Percentiles rank a stretch among this genome's conserved stretches.
Evolutionary conservation across 1,140 invertebrate genomes (phyloP).

Genomic region (Aleiodes sp.): DNA sequence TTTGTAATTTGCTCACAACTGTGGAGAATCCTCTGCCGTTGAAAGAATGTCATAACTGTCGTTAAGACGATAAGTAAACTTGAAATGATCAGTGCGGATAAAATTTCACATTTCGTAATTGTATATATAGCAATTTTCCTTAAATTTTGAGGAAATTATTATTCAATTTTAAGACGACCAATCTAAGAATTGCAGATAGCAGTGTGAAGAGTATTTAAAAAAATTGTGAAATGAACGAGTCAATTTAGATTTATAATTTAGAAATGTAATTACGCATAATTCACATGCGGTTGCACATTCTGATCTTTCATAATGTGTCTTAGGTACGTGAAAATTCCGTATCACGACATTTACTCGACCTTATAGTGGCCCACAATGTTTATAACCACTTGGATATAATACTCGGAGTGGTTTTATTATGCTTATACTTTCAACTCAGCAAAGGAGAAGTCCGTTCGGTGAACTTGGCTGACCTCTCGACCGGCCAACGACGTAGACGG

Average conservation of each 20-base stretch:
- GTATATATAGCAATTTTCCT: too few species aligned
- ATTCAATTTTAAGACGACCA: too few species aligned
- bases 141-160: not conserved
- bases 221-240: not conserved
- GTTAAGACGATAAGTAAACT: too few species aligned
- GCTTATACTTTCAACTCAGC: not conserved
- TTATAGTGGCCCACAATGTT: constrained; percentile 5
- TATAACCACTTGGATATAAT: constrained; percentile 15
- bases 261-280: not conserved
- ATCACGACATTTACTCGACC: not conserved
- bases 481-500: constrained; percentile 22
- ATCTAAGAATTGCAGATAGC: too few species aligned
- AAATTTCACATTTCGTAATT: too few species aligned
- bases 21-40: too few species aligned
- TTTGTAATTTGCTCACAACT: too few species aligned
- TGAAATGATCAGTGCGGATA: too few species aligned
- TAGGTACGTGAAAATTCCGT: constrained; percentile 8
- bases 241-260: not conserved
- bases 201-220: too few species aligned
- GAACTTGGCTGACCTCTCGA: constrained; percentile 37
- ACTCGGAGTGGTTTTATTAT: constrained; percentile 1
- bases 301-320: not conserved
- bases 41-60: too few species aligned
- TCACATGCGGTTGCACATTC: not conserved
- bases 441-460: constrained; percentile 29